phyloP scores from a whole-genome alignment of 2,113 vertebrate species.

The Scatophagus argus region DNA sequence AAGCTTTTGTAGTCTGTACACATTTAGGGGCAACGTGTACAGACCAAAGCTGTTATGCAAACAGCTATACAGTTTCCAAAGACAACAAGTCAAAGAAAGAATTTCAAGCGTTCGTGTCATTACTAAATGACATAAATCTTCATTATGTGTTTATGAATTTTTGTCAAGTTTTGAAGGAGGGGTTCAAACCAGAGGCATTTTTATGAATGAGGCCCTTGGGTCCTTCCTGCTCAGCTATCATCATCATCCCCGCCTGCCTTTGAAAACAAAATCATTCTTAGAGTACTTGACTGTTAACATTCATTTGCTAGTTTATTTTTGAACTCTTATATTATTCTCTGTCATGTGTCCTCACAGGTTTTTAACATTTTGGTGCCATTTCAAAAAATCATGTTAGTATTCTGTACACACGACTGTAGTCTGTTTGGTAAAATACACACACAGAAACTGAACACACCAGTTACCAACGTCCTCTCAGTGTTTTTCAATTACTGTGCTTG shows the following conservation, averaged over 20 bases:
- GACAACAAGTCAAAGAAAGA: too few relatives aligned
- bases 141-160: conserved; percentile 5
- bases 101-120: too few relatives aligned
- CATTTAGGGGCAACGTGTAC: too few relatives aligned
- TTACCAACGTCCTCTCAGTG: not conserved
- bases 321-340: not conserved
- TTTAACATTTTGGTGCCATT: not conserved
- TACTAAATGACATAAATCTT: not conserved
- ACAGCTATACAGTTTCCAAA: too few relatives aligned
- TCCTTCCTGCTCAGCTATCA: not conserved
- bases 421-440: conserved; percentile 22
- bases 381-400: not conserved
- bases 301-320: not conserved
- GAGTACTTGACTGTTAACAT: not conserved
- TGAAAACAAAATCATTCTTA: conserved; percentile 1
- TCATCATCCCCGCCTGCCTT: conserved; percentile 21
- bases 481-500: not conserved
- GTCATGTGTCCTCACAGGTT: not conserved
- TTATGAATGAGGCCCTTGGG: conserved; percentile 14
- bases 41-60: too few relatives aligned
- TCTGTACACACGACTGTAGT: conserved; percentile 14
- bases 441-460: not conserved
- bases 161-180: not conserved
- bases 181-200: conserved; percentile 28
- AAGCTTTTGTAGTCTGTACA: too few relatives aligned